Evolutionary conservation across 2,888 invertebrate species (phyloP).

Genomic region (Esperia sulphurella): DNA sequence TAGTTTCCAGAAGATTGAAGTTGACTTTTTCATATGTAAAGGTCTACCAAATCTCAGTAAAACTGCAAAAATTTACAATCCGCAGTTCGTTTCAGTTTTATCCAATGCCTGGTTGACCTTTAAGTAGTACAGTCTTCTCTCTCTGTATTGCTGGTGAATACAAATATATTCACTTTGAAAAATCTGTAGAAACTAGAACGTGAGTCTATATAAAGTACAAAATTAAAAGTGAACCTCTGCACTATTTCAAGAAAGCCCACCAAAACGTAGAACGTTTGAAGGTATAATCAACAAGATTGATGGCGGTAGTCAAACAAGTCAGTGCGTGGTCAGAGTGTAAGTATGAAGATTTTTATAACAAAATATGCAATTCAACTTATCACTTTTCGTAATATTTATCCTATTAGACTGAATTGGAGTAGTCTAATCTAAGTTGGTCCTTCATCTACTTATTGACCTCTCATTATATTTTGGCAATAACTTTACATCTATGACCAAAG

Average conservation of each 20-base stretch:
- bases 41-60: not conserved
- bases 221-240: conserved; percentile 11
- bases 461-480: conserved; percentile 48
- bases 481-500: conserved; percentile 67
- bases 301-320: conserved; percentile 35
- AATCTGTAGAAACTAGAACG: too few relatives aligned
- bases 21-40: not conserved
- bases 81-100: too few relatives aligned
- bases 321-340: conserved; percentile 46
- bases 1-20: not conserved
- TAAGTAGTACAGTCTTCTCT: too few relatives aligned
- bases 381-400: conserved; percentile 25
- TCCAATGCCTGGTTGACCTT: too few relatives aligned
- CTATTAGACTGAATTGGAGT: conserved; percentile 56
- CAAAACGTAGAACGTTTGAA: conserved; percentile 4
- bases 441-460: conserved; percentile 62
- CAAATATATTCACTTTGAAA: too few relatives aligned
- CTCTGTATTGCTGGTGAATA: too few relatives aligned
- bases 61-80: too few relatives aligned
- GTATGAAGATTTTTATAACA: conserved; percentile 34
- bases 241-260: conserved; percentile 12
- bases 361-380: conserved; percentile 18
- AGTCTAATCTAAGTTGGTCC: conserved; percentile 45
- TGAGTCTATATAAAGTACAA: conserved; percentile 9
- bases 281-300: conserved; percentile 29